Evolutionary conservation across 1,140 invertebrate species (phyloP).

Genomic region (Habropoda laboriosa): DNA sequence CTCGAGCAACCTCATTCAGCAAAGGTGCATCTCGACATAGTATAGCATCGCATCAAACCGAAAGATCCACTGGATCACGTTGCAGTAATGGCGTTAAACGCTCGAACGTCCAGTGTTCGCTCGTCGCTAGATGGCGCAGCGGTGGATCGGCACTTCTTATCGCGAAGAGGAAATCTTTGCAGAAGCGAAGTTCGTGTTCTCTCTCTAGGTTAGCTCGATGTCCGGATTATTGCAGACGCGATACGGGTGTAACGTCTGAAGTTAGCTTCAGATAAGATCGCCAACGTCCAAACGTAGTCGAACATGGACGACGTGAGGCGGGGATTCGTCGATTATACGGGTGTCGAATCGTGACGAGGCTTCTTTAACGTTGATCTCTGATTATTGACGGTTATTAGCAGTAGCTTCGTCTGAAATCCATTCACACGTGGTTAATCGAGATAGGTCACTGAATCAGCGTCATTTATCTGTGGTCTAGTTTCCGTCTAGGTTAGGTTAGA

Average conservation of each 20-base stretch:
- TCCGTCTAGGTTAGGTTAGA: too few relatives aligned
- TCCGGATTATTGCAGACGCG: slow-evolving; percentile 39
- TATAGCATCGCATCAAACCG: neutral
- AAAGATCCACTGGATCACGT: neutral
- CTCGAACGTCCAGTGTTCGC: neutral
- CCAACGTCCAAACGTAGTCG: slow-evolving; percentile 54
- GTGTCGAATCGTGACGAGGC: slow-evolving; percentile 1
- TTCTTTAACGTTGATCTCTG: slow-evolving; percentile 37
- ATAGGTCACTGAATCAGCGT: too few relatives aligned
- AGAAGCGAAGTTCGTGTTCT: slow-evolving; percentile 10
- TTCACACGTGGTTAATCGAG: too few relatives aligned
- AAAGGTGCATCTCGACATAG: neutral
- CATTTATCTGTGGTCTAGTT: too few relatives aligned
- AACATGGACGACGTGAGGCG: slow-evolving; percentile 47
- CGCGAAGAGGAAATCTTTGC: slow-evolving; percentile 41
- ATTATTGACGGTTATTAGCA: too few relatives aligned
- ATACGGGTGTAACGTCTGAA: slow-evolving; percentile 56
- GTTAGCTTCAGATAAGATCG: slow-evolving; percentile 60
- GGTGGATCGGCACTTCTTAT: slow-evolving; percentile 37
- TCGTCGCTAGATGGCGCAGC: slow-evolving; percentile 6
- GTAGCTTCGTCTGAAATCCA: too few relatives aligned
- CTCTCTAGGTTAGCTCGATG: slow-evolving; percentile 48
- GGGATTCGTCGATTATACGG: slow-evolving; percentile 30
- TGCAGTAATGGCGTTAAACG: slow-evolving; percentile 6
- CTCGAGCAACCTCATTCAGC: neutral